Conservation (phyloP, 2,797 vertebrate species). For the Sebastes paucispinis region DNA sequence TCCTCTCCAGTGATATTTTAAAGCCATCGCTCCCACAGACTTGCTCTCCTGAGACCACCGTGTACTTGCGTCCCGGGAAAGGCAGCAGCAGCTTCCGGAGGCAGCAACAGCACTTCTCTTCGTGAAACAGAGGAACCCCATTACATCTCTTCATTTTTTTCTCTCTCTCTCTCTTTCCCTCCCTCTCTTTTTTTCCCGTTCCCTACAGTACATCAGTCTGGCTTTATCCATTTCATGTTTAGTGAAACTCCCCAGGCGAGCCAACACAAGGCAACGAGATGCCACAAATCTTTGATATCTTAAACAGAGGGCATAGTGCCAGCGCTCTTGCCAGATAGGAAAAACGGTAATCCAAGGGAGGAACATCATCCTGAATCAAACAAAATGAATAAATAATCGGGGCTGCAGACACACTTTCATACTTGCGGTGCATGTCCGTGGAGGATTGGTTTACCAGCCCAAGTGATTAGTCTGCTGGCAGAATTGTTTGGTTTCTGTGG, state of each 20-base stretch:
- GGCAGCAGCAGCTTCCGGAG: conserved; percentile 52
- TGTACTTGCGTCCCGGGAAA: conserved; percentile 65
- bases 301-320: conserved; percentile 84
- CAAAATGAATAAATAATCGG: conserved; percentile 87
- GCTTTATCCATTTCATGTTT: conserved; percentile 84
- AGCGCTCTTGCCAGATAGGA: conserved; percentile 76
- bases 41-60: conserved; percentile 69
- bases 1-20: conserved; percentile 71
- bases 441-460: conserved; percentile 82
- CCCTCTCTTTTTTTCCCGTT: neutral
- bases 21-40: conserved; percentile 60
- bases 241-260: conserved; percentile 80
- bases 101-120: conserved; percentile 52
- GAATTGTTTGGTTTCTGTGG: conserved; percentile 80
- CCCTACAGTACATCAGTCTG: conserved; percentile 65
- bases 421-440: conserved; percentile 79
- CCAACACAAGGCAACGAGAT: conserved; percentile 75
- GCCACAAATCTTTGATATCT: conserved; percentile 84
- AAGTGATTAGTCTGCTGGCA: conserved; percentile 79
- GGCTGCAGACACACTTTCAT: conserved; percentile 82
- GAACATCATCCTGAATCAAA: conserved; percentile 84
- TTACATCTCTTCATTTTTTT: conserved; percentile 74
- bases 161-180: neutral
- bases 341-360: conserved; percentile 78
- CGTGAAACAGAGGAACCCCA: conserved; percentile 72